A percentile compares a stretch with the other conserved stretches of the same genome.
Evolutionary conservation across 2,888 invertebrate species (phyloP).

Genomic region (Galerucella calmariensis): DNA sequence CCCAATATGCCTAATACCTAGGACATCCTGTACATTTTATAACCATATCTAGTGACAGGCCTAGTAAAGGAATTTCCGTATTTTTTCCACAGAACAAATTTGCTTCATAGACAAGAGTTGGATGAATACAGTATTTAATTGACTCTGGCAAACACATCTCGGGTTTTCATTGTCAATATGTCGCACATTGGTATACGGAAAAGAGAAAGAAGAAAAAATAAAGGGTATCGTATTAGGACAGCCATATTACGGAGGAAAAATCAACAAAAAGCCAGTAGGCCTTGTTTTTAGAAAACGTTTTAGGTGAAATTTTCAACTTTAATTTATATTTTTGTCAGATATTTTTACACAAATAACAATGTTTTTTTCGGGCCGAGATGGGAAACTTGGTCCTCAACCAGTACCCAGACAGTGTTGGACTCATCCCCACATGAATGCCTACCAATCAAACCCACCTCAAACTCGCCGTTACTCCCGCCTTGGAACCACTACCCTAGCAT

Average conservation of each 20-base stretch:
- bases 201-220: not conserved
- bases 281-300: not conserved
- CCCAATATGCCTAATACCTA: too few relatives aligned
- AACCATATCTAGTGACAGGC: not conserved
- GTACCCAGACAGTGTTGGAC: too few relatives aligned
- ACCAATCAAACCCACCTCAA: too few relatives aligned
- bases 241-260: not conserved
- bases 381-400: too few relatives aligned
- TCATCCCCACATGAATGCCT: too few relatives aligned
- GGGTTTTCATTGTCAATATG: slow-evolving; percentile 15
- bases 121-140: slow-evolving; percentile 13
- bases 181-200: not conserved
- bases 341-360: too few relatives aligned
- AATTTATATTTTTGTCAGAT: too few relatives aligned
- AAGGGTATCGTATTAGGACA: not conserved
- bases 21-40: too few relatives aligned
- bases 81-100: slow-evolving; percentile 19
- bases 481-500: too few relatives aligned
- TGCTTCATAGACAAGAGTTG: not conserved
- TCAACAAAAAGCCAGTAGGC: not conserved
- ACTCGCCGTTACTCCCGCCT: too few relatives aligned
- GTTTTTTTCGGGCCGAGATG: too few relatives aligned
- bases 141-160: slow-evolving; percentile 21
- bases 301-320: not conserved
- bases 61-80: slow-evolving; percentile 9